A percentile compares a stretch with the other conserved stretches of the same genome.
Conservation (phyloP, 2,797 vertebrate genomes). For the Gastrophryne carolinensis region DNA sequence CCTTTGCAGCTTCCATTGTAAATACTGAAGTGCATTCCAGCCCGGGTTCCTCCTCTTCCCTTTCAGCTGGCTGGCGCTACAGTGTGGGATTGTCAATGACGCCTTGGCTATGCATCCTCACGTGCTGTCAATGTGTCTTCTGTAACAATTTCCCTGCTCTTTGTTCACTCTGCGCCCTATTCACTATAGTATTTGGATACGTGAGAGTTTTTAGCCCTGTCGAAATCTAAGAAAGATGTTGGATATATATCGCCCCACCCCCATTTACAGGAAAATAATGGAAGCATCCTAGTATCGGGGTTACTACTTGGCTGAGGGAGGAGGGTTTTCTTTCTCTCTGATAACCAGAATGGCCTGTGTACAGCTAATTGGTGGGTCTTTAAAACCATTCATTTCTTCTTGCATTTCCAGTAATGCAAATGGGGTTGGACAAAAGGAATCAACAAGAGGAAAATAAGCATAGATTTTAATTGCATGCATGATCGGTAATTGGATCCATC, state of each 20-base stretch:
- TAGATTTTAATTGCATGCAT: conserved; percentile 28
- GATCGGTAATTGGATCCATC: conserved; percentile 40
- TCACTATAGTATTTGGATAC: too few relatives aligned
- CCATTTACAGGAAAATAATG: too few relatives aligned
- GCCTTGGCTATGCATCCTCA: not conserved
- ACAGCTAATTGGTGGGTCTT: conserved; percentile 26
- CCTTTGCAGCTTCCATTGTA: not conserved
- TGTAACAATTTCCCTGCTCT: not conserved
- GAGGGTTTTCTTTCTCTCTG: too few relatives aligned
- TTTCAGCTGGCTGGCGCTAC: not conserved
- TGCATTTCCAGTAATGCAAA: conserved; percentile 32
- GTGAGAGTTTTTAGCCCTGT: too few relatives aligned
- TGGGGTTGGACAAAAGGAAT: conserved; percentile 32
- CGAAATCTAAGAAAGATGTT: too few relatives aligned
- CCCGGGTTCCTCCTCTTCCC: not conserved
- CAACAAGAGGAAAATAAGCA: conserved; percentile 9
- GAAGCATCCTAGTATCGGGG: too few relatives aligned
- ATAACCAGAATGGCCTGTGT: not conserved
- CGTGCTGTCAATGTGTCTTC: conserved; percentile 7
- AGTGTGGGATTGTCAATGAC: conserved; percentile 7
- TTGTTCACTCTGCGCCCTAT: too few relatives aligned
- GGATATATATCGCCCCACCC: too few relatives aligned
- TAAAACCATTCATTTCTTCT: conserved; percentile 19
- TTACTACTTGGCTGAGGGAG: too few relatives aligned
- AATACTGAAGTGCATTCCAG: conserved; percentile 11